Conservation (phyloP, 2,113 vertebrate genomes). For the Grammomys surdaster region DNA sequence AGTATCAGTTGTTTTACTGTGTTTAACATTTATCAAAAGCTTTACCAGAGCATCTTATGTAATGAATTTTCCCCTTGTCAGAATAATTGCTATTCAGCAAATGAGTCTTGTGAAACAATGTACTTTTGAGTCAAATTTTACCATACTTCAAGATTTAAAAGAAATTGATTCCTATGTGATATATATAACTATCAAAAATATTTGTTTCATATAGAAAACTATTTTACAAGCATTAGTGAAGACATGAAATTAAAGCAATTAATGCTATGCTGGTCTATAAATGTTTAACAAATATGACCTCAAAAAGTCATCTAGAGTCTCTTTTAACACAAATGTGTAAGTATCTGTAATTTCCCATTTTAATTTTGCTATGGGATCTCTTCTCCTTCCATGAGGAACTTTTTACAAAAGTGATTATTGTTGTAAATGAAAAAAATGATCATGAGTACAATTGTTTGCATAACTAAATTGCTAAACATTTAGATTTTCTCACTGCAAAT, state of each 20-base stretch:
- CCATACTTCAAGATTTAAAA: slow-evolving; percentile 6
- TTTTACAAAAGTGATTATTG: neutral
- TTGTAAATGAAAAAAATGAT: neutral
- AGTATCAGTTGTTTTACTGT: slow-evolving; percentile 61
- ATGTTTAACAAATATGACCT: slow-evolving; percentile 17
- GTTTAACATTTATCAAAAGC: slow-evolving; percentile 68
- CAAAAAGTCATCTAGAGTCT: neutral
- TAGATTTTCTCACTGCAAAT: neutral
- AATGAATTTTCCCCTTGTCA: neutral
- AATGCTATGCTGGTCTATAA: neutral
- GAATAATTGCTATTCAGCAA: slow-evolving; percentile 16
- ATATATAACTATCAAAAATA: neutral
- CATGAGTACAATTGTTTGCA: neutral
- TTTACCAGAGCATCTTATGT: neutral
- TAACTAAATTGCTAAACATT: neutral
- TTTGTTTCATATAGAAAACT: neutral
- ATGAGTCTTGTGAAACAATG: slow-evolving; percentile 2
- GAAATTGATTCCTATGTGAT: neutral
- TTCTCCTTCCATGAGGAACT: neutral
- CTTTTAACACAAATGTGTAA: neutral
- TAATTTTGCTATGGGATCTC: neutral
- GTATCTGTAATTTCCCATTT: neutral
- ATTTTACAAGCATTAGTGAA: neutral
- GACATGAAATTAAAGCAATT: slow-evolving; percentile 5
- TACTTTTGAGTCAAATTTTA: slow-evolving; percentile 4